These are phyloP conservation scores for Chloroclysta siterata DNA, from an alignment of 2,888 invertebrate species.

Conservation along the genomic window DNA sequence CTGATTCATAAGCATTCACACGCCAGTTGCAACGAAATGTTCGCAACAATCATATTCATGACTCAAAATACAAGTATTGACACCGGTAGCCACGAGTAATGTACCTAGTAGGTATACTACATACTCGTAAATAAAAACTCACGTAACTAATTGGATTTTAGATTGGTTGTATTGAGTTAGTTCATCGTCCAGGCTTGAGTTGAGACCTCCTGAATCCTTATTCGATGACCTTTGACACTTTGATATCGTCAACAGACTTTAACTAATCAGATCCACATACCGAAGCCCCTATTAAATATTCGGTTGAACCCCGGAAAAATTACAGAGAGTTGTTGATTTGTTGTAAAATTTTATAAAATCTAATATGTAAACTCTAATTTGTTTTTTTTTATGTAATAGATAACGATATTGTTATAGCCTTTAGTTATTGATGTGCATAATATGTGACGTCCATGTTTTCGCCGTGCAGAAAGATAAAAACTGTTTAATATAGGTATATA, in stretches of 20 bases:
- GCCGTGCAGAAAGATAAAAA: conserved; percentile 75
- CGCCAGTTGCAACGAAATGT: conserved; percentile 38
- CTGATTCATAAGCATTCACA: conserved; percentile 45
- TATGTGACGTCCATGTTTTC: conserved; percentile 59
- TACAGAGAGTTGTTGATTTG: not conserved
- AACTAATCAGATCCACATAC: conserved; percentile 19
- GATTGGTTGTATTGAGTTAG: conserved; percentile 6
- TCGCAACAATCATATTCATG: conserved; percentile 19
- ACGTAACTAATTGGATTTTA: conserved; percentile 11
- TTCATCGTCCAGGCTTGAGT: conserved; percentile 10
- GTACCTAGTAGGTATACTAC: too few relatives aligned
- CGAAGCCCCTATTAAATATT: conserved; percentile 12
- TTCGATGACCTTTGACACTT: conserved; percentile 16
- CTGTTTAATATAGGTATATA: conserved; percentile 40
- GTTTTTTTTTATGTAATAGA: conserved; percentile 5
- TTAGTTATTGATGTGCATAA: conserved; percentile 37
- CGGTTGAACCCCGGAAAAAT: conserved; percentile 2
- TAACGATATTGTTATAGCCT: not conserved
- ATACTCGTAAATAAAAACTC: conserved; percentile 1
- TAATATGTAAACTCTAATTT: not conserved
- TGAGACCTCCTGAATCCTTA: conserved; percentile 6
- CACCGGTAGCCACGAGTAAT: too few relatives aligned
- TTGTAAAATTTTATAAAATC: not conserved
- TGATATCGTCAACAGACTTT: conserved; percentile 22
- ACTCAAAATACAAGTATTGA: conserved; percentile 14